Conservation (phyloP, 2,888 invertebrate genomes). For the Galerucella calmariensis region DNA sequence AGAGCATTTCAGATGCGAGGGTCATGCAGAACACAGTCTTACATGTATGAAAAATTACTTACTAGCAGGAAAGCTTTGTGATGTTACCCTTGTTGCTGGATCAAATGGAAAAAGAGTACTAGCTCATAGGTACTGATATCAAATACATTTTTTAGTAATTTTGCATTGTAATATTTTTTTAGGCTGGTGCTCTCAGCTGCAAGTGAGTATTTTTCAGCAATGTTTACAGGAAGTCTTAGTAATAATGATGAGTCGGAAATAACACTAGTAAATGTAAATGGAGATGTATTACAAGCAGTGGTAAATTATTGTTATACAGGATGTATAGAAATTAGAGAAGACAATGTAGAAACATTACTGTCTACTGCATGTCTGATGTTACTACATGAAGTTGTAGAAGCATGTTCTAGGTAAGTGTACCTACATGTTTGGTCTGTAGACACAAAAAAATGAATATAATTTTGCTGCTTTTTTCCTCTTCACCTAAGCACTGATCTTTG, state of each 20-base stretch:
- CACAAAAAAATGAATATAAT: too few species aligned
- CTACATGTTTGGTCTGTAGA: neutral
- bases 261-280: constrained; percentile 84
- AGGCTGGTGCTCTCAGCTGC: constrained; percentile 90
- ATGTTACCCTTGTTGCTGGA: constrained; percentile 87
- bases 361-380: constrained; percentile 91
- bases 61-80: constrained; percentile 85
- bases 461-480: too few species aligned
- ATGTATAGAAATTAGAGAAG: constrained; percentile 84
- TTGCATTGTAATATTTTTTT: constrained; percentile 46
- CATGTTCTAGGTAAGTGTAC: constrained; percentile 74
- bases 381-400: constrained; percentile 85
- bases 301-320: constrained; percentile 94
- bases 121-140: constrained; percentile 60
- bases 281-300: constrained; percentile 85
- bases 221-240: constrained; percentile 90
- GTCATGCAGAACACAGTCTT: constrained; percentile 85
- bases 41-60: constrained; percentile 86
- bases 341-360: constrained; percentile 89
- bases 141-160: neutral
- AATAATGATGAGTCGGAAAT: constrained; percentile 88
- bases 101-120: constrained; percentile 69
- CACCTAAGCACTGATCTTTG: too few species aligned
- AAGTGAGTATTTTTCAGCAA: constrained; percentile 94
- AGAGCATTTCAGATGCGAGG: constrained; percentile 80